These are phyloP conservation scores for Pocillopora verrucosa DNA, from an alignment of 64 coral and sea anemone genomes.

Conservation along the genomic window DNA sequence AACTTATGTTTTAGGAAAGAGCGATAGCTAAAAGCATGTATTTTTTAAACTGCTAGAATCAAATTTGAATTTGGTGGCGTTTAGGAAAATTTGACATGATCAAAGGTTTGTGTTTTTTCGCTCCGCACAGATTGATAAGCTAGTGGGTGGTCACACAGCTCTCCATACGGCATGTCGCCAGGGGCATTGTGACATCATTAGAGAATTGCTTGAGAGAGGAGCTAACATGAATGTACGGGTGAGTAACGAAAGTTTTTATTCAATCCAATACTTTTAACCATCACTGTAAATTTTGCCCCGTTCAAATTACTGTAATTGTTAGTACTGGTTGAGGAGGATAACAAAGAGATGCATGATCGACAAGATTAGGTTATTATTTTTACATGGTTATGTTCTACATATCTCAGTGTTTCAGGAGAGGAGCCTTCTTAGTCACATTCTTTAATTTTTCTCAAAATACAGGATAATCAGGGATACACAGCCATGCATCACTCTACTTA, in stretches of 20 bases:
- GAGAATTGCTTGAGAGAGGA: neutral
- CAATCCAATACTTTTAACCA: neutral
- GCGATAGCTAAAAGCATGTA: too few relatives aligned
- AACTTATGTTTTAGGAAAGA: too few relatives aligned
- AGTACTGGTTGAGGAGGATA: too few relatives aligned
- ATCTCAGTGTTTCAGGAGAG: too few relatives aligned
- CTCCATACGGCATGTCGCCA: slow-evolving; percentile 54
- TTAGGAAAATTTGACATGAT: neutral
- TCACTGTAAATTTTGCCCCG: neutral
- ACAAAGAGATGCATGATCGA: too few relatives aligned
- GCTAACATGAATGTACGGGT: neutral
- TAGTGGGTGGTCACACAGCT: slow-evolving; percentile 16
- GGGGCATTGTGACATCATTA: slow-evolving; percentile 54
- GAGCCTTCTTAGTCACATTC: neutral
- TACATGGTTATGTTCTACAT: too few relatives aligned
- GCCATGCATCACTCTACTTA: slow-evolving; percentile 57
- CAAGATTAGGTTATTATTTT: too few relatives aligned
- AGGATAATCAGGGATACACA: slow-evolving; percentile 61
- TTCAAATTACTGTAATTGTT: too few relatives aligned
- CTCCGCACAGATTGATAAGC: slow-evolving; percentile 3
- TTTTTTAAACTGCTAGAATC: too few relatives aligned
- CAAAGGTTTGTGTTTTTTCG: neutral
- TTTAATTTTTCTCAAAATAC: neutral
- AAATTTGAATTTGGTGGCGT: too few relatives aligned
- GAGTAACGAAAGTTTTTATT: neutral